Percentiles rank a stretch among this genome's conserved stretches.
phyloP scores from a whole-genome alignment of 2,113 vertebrate genomes.

The Caloenas nicobarica region DNA sequence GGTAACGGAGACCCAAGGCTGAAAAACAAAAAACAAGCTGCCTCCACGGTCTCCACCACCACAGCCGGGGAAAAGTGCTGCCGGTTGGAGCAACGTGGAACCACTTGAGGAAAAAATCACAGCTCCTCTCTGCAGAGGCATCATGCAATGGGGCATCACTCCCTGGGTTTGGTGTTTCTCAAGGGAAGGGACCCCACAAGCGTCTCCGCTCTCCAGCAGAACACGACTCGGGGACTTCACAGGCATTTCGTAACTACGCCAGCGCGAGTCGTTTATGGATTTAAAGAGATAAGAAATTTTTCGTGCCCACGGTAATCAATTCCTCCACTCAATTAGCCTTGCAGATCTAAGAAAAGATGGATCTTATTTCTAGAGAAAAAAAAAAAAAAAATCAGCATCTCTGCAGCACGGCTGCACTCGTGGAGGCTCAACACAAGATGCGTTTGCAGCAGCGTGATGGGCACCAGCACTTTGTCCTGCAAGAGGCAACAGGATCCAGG shows the following conservation, averaged over 20 bases:
- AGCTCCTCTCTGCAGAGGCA: background rate
- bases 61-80: background rate
- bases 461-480: background rate
- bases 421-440: background rate
- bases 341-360: background rate
- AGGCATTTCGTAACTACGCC: background rate
- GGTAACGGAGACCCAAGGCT: rapidly evolving
- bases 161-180: background rate
- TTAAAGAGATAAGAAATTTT: background rate
- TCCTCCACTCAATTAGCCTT: slow-evolving; percentile 1
- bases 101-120: background rate
- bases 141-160: background rate
- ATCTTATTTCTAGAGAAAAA: background rate
- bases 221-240: background rate
- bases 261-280: background rate
- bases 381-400: background rate
- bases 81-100: background rate
- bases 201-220: background rate
- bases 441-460: rapidly evolving
- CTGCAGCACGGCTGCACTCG: rapidly evolving
- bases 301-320: slow-evolving; percentile 4
- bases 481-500: too few relatives aligned
- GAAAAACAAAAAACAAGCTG: background rate
- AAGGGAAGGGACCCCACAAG: background rate
- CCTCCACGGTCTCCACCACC: rapidly evolving